Conservation (phyloP, 2,113 vertebrate species). For the Panthera uncia region DNA sequence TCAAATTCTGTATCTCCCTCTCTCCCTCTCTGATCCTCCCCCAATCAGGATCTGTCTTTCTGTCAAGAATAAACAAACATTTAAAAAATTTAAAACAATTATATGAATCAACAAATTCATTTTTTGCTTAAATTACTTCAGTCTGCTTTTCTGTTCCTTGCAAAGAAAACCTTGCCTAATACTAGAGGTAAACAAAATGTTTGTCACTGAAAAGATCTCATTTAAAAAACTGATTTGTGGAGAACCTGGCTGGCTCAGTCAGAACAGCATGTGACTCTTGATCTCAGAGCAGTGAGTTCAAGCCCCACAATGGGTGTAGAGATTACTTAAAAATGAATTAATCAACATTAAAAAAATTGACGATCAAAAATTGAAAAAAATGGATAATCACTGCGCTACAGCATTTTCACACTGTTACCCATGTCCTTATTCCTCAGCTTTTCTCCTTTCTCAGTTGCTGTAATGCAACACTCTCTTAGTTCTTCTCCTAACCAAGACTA, state of each 20-base stretch:
- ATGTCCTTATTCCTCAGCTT: not conserved
- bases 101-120: not conserved
- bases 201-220: not conserved
- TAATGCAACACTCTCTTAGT: not conserved
- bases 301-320: not conserved
- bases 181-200: not conserved
- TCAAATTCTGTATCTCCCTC: too few relatives aligned
- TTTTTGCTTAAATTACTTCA: constrained; percentile 14
- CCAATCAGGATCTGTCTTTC: too few relatives aligned
- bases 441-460: not conserved
- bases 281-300: not conserved
- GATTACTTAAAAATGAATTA: too few relatives aligned
- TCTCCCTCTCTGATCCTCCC: too few relatives aligned
- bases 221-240: not conserved
- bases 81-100: not conserved
- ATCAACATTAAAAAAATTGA: not conserved
- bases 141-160: not conserved
- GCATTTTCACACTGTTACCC: not conserved
- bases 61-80: too few relatives aligned
- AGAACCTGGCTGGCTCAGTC: not conserved
- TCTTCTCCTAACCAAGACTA: not conserved
- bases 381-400: not conserved
- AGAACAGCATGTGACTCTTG: not conserved
- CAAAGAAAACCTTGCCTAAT: not conserved
- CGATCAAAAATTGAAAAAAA: not conserved